These are phyloP conservation scores for Recurvirostra avosetta DNA, from an alignment of 2,113 vertebrate genomes.

Conservation along the genomic window DNA sequence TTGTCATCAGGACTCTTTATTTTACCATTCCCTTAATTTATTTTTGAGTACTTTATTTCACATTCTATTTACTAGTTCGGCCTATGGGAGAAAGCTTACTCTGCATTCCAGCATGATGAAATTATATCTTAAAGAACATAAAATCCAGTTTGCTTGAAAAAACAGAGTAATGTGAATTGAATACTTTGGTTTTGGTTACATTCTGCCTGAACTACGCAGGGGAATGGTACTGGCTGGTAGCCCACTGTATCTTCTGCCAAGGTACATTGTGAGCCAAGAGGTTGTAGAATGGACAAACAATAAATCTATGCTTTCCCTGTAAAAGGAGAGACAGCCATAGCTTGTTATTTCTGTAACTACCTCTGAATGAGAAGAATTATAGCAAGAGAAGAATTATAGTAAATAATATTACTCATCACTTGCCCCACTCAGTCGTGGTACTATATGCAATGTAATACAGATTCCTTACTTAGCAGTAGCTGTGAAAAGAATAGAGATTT, in stretches of 20 bases:
- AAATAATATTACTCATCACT: background rate
- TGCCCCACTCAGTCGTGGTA: background rate
- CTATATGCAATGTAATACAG: background rate
- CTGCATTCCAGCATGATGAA: slow-evolving; percentile 18
- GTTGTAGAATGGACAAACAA: slow-evolving; percentile 19
- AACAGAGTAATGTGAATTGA: slow-evolving; percentile 30
- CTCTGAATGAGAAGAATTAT: background rate
- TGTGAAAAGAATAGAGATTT: slow-evolving; percentile 23
- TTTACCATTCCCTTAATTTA: slow-evolving; percentile 56
- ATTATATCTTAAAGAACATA: slow-evolving; percentile 34
- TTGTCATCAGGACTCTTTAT: slow-evolving; percentile 28
- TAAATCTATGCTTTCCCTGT: background rate
- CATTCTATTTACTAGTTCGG: slow-evolving; percentile 44
- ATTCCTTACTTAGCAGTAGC: slow-evolving; percentile 15
- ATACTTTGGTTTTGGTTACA: slow-evolving; percentile 17
- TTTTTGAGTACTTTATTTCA: slow-evolving; percentile 42
- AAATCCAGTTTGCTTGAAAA: slow-evolving; percentile 31
- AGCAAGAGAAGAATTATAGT: background rate
- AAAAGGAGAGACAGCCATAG: background rate
- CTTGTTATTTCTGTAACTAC: slow-evolving; percentile 12
- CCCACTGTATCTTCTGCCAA: slow-evolving; percentile 26
- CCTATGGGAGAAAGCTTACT: slow-evolving; percentile 27
- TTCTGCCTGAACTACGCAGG: slow-evolving; percentile 22
- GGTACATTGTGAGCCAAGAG: background rate
- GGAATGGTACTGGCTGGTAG: slow-evolving; percentile 20